Base-by-base conservation (phyloP, 2,113 vertebrate species). In the Typhlomys cinereus region DNA sequence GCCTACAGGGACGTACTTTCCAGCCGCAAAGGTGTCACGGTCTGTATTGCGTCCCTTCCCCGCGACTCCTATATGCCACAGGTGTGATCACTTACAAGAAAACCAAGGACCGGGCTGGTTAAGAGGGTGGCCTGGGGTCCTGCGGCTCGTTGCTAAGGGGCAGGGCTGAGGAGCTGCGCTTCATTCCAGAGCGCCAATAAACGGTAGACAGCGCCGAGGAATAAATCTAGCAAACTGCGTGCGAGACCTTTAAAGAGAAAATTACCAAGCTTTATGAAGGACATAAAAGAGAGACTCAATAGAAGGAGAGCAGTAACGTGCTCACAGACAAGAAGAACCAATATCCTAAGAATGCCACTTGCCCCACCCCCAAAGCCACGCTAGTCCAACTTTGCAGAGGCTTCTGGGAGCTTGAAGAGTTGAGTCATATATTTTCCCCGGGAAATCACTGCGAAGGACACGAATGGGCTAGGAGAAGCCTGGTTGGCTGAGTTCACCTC, bases 151-250 rank as follows among this genome's bases (percentile, higher is more conserved):
- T 84, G 25, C 1, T 88, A 83, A 57, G 48, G 66, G 82, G 39
- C 71, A 52, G 27, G 79, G 31, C 25, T 75, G 5, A 34, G 6
- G 34, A 66, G 17, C 46, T 39, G 70, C 44, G 12, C 52, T 4
- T 71, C 48, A 44, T 31, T 67, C 66, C 79, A 66, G 52, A 83
- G 66, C 82, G 66, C 90, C 59, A 67, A 67, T 83, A 90, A 93
- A 93, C 0, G 9, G 41, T 29, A 20, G 39, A 39, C 34, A 2
- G 10, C 64, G 46, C 66, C 13, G 39, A 94, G 83, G 91, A 78
- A 92, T 96, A 91, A 93, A 96, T 93, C 92, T 76, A 87, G 48
- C 57, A 88, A 96, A 95, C 83, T 86, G 29, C 18, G 54, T 87
- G 83, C 12, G 52, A 95, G 89, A 87, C 70, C 89, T 97, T 96